These are phyloP conservation scores for Notiomystis cincta DNA, from an alignment of 2,113 vertebrate genomes.

Conservation along the genomic window DNA sequence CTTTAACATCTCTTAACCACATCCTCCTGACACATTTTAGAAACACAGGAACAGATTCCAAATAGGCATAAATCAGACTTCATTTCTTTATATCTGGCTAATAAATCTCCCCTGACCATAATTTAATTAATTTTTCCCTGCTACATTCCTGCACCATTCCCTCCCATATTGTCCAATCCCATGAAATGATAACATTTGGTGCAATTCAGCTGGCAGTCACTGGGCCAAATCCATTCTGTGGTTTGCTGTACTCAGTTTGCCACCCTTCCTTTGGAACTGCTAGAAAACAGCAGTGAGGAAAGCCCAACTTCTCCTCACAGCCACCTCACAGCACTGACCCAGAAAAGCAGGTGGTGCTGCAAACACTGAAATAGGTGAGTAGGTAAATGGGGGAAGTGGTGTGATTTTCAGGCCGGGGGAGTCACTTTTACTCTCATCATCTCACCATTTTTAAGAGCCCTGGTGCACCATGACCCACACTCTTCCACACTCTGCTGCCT, in stretches of 20 bases:
- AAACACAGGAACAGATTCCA: background rate
- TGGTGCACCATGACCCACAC: background rate
- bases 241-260: background rate
- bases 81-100: background rate
- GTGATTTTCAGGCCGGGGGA: background rate
- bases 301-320: background rate
- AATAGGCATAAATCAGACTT: background rate
- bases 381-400: background rate
- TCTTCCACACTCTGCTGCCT: background rate
- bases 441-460: background rate
- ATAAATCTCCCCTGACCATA: background rate
- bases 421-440: background rate
- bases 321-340: background rate
- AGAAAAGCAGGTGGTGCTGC: background rate
- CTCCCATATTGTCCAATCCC: background rate
- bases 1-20: background rate
- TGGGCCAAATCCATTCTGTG: background rate
- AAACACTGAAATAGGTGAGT: background rate
- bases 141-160: background rate
- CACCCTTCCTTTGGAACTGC: background rate
- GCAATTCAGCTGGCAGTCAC: background rate
- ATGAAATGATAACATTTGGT: background rate
- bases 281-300: background rate
- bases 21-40: background rate
- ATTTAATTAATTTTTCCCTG: background rate